A percentile compares a stretch with the other conserved stretches of the same genome.
These are phyloP conservation scores for Whitmania pigra DNA, from an alignment of 1,140 invertebrate genomes.

Conservation along the genomic window DNA sequence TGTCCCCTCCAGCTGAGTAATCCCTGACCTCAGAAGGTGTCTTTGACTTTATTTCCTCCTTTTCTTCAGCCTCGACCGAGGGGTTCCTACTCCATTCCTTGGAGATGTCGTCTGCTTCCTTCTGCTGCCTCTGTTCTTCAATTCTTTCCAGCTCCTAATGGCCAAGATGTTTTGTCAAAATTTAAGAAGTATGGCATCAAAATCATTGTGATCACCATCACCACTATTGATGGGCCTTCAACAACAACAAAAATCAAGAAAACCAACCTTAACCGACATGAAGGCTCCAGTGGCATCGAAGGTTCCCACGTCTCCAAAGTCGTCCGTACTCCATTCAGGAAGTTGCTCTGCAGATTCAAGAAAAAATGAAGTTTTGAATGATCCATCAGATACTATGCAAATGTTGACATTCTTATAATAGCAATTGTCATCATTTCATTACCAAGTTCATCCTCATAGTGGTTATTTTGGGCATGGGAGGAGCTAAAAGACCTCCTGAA, in stretches of 20 bases:
- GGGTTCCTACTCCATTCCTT: too few relatives aligned
- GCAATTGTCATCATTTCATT: background rate
- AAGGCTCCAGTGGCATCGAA: slow-evolving; percentile 76
- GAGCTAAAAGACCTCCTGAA: slow-evolving; percentile 15
- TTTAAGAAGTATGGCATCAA: too few relatives aligned
- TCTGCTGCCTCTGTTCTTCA: background rate
- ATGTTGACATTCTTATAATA: background rate
- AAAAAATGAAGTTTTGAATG: background rate
- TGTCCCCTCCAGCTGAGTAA: slow-evolving; percentile 28
- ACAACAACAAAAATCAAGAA: too few relatives aligned
- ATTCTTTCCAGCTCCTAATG: slow-evolving; percentile 4
- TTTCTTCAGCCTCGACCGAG: too few relatives aligned
- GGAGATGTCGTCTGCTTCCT: too few relatives aligned
- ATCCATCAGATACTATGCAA: background rate
- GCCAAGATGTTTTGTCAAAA: too few relatives aligned
- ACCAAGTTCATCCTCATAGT: slow-evolving; percentile 9
- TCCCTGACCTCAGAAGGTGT: too few relatives aligned
- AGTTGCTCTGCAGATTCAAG: slow-evolving; percentile 30
- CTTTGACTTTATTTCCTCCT: too few relatives aligned
- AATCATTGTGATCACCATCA: background rate
- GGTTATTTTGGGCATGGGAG: background rate
- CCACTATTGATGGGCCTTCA: too few relatives aligned
- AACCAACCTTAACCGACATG: slow-evolving; percentile 34
- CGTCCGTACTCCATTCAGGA: slow-evolving; percentile 43
- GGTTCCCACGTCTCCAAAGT: slow-evolving; percentile 60